Conservation (phyloP, 1,140 invertebrate genomes). For the Micrasema longulum region DNA sequence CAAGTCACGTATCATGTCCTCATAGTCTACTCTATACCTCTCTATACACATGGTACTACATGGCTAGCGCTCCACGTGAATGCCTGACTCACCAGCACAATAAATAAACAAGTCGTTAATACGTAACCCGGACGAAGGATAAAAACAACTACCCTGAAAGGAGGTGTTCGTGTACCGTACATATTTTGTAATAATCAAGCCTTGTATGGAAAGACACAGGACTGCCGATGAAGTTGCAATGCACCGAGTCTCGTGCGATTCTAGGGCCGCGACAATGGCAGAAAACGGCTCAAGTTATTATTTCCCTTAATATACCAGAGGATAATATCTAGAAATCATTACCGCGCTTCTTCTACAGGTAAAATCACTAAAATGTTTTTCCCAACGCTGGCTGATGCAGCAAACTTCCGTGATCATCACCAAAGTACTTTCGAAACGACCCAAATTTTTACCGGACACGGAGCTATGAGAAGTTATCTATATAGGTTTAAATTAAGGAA, state of each 20-base stretch:
- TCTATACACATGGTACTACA: too few relatives aligned
- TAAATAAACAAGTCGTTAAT: conserved; percentile 33
- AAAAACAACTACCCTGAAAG: conserved; percentile 23
- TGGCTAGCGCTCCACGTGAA: too few relatives aligned
- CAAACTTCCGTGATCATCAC: too few relatives aligned
- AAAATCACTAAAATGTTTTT: too few relatives aligned
- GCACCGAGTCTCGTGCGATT: not conserved
- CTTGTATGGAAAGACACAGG: conserved; percentile 19
- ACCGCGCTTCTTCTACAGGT: too few relatives aligned
- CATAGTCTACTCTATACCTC: not conserved
- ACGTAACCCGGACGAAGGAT: conserved; percentile 6
- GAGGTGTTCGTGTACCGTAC: conserved; percentile 29
- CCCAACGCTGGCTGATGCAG: too few relatives aligned
- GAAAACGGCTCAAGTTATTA: conserved; percentile 13
- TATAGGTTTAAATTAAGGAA: too few relatives aligned
- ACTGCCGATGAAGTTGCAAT: conserved; percentile 27
- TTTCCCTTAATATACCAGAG: too few relatives aligned
- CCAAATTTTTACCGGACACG: too few relatives aligned
- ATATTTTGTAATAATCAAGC: conserved; percentile 36
- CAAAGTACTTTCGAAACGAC: too few relatives aligned
- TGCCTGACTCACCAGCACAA: conserved; percentile 3
- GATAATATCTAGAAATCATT: too few relatives aligned
- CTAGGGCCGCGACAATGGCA: not conserved
- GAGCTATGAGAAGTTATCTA: too few relatives aligned
- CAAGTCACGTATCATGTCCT: not conserved